These are phyloP conservation scores for Sebastes steindachneri DNA, from an alignment of 2,797 vertebrate genomes.

Conservation along the genomic window DNA sequence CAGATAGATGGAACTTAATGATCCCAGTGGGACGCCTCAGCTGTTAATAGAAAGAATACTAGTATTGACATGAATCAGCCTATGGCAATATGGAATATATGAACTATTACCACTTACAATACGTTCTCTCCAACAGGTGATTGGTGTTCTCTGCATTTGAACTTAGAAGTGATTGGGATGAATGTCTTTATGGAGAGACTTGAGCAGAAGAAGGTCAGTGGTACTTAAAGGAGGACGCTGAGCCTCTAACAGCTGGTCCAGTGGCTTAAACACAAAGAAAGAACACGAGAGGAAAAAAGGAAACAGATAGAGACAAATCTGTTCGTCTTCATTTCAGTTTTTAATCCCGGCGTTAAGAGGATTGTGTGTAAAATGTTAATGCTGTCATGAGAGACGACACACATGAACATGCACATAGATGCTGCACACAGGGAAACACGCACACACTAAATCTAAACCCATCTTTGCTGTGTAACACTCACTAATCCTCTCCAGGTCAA, in stretches of 20 bases:
- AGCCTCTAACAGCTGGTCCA: neutral
- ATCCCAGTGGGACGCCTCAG: slow-evolving; percentile 20
- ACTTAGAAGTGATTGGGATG: neutral
- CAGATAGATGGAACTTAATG: slow-evolving; percentile 38
- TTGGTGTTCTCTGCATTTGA: neutral
- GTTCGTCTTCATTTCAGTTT: slow-evolving; percentile 47
- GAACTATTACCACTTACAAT: neutral
- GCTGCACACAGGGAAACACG: slow-evolving; percentile 29
- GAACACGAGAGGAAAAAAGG: neutral
- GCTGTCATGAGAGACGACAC: slow-evolving; percentile 30
- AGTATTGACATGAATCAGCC: neutral
- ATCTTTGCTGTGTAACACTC: slow-evolving; percentile 16
- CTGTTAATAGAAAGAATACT: neutral
- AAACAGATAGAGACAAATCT: slow-evolving; percentile 31
- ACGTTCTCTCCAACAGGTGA: neutral
- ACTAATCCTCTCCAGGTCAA: slow-evolving; percentile 56
- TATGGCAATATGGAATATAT: neutral
- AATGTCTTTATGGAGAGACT: neutral
- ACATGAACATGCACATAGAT: slow-evolving; percentile 43
- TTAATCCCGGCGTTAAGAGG: slow-evolving; percentile 77
- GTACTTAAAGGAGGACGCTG: neutral
- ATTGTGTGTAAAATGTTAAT: slow-evolving; percentile 69
- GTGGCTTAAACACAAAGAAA: slow-evolving; percentile 19
- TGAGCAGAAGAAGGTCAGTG: neutral
- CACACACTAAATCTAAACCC: slow-evolving; percentile 29